Evolutionary conservation across 2,113 vertebrate genomes (phyloP).

Genomic region (Asarcornis scutulata): DNA sequence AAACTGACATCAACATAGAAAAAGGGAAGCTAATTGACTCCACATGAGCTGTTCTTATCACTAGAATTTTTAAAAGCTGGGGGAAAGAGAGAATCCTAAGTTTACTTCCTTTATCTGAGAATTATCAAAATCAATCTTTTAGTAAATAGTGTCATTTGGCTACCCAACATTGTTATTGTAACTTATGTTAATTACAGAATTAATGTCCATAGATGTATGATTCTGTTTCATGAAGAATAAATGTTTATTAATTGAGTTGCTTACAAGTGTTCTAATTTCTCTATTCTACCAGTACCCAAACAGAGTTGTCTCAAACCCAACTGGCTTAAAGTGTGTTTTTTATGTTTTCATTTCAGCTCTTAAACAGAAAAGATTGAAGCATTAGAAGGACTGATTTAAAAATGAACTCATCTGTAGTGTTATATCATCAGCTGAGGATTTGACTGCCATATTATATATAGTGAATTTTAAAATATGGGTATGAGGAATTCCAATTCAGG

Average conservation of each 20-base stretch:
- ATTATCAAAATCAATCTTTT: neutral
- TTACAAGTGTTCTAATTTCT: neutral
- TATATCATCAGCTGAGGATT: neutral
- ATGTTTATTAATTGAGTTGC: conserved; percentile 10
- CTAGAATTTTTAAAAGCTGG: conserved; percentile 9
- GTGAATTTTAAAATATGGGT: neutral
- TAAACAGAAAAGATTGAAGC: neutral
- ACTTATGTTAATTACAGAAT: neutral
- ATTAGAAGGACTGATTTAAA: neutral
- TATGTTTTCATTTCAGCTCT: neutral
- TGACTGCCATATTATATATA: neutral
- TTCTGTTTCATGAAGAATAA: neutral
- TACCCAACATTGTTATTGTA: neutral
- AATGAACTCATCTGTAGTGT: neutral
- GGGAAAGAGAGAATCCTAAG: neutral
- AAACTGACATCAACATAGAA: conserved; percentile 59
- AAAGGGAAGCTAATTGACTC: conserved; percentile 44
- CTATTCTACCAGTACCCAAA: neutral
- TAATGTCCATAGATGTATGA: neutral
- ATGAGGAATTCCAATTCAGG: neutral
- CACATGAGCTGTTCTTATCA: conserved; percentile 42
- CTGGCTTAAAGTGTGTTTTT: neutral
- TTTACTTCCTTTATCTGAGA: neutral
- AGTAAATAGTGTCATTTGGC: neutral
- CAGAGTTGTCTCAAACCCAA: neutral